Base-by-base conservation (phyloP, 2,888 invertebrate genomes). In the Rotaria socialis region DNA sequence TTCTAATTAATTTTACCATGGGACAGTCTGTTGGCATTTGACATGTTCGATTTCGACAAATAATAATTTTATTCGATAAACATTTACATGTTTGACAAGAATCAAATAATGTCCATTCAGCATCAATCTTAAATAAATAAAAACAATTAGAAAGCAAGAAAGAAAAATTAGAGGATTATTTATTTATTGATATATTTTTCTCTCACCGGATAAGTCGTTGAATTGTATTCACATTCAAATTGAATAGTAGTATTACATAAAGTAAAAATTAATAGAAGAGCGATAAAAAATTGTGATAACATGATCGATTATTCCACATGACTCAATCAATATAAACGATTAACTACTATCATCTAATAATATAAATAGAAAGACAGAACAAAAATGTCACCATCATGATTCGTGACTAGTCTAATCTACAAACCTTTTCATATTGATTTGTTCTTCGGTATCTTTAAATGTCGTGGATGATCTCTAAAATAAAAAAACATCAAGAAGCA, bases 31-130 rank as follows among this genome's bases (percentile, higher is more conserved):
- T 35, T 7, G 67, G 10, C 24, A 80, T 24, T 80, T 47, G 80
- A 47, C 80, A 80, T 80, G 80, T 80, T 80, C 80, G 80, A 80
- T 80, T 80, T 80, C 47, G 80, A 47, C 80, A 80, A 80, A 47
- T 47, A 80, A 80, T 47, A 80, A 80, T 80, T 47, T 47, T 10
- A 80, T 80, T 80, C 5, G 43, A 10, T 80, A 80, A 80, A 80
- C 80, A 80, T 80, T 80, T 80, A 80, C 80, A 80, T 47, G 80
- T 80, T 80, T 80, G 80, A 47, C 80, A 80, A 47, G 43, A 47
- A 24, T 80, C 47, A 47, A 24, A 7, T 80, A 67, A 67, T 67
- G 43, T 47, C 80, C 80, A 80, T 47, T 80, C 80, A n/a, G 80
- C 11, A 80, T 80, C 41, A 47, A 80, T 80, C 80, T 80, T n/a